These are phyloP conservation scores for Leucophenga maculata DNA, from an alignment of 2,888 invertebrate species.

Conservation along the genomic window DNA sequence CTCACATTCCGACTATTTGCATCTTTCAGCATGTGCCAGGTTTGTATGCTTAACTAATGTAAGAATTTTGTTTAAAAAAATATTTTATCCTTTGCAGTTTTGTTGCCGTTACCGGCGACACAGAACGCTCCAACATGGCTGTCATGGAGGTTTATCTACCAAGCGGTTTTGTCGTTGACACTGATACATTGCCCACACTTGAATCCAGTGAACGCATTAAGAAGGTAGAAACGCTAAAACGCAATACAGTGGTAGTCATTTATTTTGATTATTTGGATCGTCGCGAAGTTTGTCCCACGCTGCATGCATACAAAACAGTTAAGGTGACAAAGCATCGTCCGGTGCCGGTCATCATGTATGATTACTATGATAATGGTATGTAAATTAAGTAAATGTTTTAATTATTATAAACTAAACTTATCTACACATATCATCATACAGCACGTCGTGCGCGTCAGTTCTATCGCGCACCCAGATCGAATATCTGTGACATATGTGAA, in stretches of 20 bases:
- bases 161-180: constrained; percentile 90
- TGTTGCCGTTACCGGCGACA: constrained; percentile 57
- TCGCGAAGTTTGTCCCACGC: constrained; percentile 86
- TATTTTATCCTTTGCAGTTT: background rate
- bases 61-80: background rate
- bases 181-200: constrained; percentile 82
- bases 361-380: constrained; percentile 94
- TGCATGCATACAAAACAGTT: constrained; percentile 88
- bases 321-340: constrained; percentile 90
- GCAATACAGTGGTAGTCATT: constrained; percentile 78
- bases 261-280: constrained; percentile 82
- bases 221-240: constrained; percentile 80
- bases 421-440: constrained; percentile 58
- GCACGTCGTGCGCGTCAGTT: constrained; percentile 88
- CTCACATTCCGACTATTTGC: constrained; percentile 85
- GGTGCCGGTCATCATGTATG: constrained; percentile 88
- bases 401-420: background rate
- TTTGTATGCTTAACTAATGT: constrained; percentile 56
- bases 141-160: constrained; percentile 92
- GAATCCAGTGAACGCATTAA: constrained; percentile 73
- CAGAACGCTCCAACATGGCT: constrained; percentile 83
- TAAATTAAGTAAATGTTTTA: background rate
- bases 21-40: constrained; percentile 88
- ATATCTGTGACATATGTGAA: constrained; percentile 88
- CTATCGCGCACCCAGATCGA: constrained; percentile 81